These are phyloP conservation scores for Nomada flava DNA, from an alignment of 2,888 invertebrate genomes.

Conservation along the genomic window DNA sequence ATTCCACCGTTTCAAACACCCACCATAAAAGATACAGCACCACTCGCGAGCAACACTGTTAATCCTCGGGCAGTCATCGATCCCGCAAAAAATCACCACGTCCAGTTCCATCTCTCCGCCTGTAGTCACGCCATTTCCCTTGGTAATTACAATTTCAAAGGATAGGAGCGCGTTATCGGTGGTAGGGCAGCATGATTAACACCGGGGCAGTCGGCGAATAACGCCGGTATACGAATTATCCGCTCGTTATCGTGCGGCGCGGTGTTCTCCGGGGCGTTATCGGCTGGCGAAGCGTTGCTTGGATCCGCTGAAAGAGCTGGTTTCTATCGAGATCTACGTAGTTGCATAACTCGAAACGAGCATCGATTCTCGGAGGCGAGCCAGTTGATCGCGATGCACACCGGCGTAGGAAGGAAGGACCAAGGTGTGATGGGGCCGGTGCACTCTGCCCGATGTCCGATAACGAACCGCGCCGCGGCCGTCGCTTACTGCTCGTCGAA, in stretches of 20 bases:
- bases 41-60: neutral
- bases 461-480: constrained; percentile 67
- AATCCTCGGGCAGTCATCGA: neutral
- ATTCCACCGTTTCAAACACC: no score
- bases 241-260: constrained; percentile 50
- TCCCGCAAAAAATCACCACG: neutral
- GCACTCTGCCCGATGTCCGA: constrained; percentile 77
- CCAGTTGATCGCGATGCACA: constrained; percentile 63
- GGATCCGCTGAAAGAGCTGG: constrained; percentile 64
- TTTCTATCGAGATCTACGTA: constrained; percentile 76
- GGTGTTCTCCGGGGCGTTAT: constrained; percentile 42
- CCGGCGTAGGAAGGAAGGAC: constrained; percentile 28
- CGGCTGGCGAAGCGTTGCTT: constrained; percentile 36
- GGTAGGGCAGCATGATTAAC: constrained; percentile 49
- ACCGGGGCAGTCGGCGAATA: constrained; percentile 27
- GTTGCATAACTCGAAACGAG: constrained; percentile 75
- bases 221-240: constrained; percentile 47
- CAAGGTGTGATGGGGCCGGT: constrained; percentile 77
- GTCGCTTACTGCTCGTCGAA: constrained; percentile 65
- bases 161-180: constrained; percentile 31
- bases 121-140: constrained; percentile 4
- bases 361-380: constrained; percentile 68
- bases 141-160: constrained; percentile 51
- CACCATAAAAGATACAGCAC: no score
- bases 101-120: neutral